Conservation (phyloP, 2,113 vertebrate species). For the Baryphthengus martii region DNA sequence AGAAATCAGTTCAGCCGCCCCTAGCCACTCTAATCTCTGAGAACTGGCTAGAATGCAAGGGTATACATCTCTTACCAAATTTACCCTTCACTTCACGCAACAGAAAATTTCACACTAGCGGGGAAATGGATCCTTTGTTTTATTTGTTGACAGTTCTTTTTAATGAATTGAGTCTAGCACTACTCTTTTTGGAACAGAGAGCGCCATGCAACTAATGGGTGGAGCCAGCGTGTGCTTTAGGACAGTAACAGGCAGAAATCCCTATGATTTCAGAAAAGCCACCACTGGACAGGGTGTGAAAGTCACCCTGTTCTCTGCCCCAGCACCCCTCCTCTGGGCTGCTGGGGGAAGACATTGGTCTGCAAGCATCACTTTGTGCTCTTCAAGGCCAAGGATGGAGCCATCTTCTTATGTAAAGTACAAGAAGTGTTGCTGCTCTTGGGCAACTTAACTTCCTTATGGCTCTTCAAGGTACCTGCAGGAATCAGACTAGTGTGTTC, state of each 20-base stretch:
- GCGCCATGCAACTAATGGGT: neutral
- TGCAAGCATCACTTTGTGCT: neutral
- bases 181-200: neutral
- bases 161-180: neutral
- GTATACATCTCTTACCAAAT: no score
- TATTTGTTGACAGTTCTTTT: neutral
- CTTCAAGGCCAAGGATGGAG: neutral
- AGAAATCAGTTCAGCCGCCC: no score
- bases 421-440: neutral
- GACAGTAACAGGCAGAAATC: neutral
- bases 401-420: neutral
- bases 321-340: neutral
- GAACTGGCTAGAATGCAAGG: no score
- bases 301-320: neutral
- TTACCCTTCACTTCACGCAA: no score
- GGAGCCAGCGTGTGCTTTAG: rapidly evolving
- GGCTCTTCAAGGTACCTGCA: neutral
- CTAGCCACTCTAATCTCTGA: no score
- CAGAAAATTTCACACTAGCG: no score
- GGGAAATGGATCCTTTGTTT: neutral
- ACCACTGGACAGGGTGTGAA: neutral
- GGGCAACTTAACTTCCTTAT: neutral
- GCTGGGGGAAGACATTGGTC: neutral
- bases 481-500: neutral
- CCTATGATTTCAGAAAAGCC: neutral